These are phyloP conservation scores for Cottoperca gobio DNA, from an alignment of 2,797 vertebrate genomes.

Conservation along the genomic window DNA sequence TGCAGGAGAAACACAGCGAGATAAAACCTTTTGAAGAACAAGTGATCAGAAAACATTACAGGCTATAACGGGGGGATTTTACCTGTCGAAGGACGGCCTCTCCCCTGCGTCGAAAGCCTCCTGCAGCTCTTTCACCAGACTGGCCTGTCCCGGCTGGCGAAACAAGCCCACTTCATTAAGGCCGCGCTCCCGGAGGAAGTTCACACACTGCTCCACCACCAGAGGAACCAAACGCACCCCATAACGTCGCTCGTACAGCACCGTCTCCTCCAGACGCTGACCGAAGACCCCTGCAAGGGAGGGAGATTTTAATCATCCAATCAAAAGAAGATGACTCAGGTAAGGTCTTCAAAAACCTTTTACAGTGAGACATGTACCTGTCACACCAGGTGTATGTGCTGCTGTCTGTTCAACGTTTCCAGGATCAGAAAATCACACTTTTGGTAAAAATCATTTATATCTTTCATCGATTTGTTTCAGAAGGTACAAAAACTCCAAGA, in stretches of 20 bases:
- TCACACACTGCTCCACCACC: constrained; percentile 87
- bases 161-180: constrained; percentile 86
- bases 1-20: constrained; percentile 53
- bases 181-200: constrained; percentile 82
- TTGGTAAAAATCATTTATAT: too few species aligned
- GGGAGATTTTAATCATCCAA: background rate
- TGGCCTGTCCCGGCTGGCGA: constrained; percentile 83
- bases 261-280: constrained; percentile 86
- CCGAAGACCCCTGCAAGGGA: constrained; percentile 83
- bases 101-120: constrained; percentile 86
- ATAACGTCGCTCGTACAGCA: constrained; percentile 85
- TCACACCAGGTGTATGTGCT: too few species aligned
- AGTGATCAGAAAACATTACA: accelerated
- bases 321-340: background rate
- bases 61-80: background rate
- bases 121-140: constrained; percentile 84
- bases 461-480: too few species aligned
- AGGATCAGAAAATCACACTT: too few species aligned
- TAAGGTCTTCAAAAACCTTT: background rate
- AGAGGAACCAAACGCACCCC: constrained; percentile 84
- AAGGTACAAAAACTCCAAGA: too few species aligned
- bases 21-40: background rate
- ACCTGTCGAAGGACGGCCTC: constrained; percentile 86
- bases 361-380: too few species aligned
- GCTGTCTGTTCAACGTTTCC: too few species aligned